Percentiles rank a stretch among this genome's conserved stretches.
phyloP scores from a whole-genome alignment of 1,140 invertebrate genomes.

The Lucilia sericata region DNA sequence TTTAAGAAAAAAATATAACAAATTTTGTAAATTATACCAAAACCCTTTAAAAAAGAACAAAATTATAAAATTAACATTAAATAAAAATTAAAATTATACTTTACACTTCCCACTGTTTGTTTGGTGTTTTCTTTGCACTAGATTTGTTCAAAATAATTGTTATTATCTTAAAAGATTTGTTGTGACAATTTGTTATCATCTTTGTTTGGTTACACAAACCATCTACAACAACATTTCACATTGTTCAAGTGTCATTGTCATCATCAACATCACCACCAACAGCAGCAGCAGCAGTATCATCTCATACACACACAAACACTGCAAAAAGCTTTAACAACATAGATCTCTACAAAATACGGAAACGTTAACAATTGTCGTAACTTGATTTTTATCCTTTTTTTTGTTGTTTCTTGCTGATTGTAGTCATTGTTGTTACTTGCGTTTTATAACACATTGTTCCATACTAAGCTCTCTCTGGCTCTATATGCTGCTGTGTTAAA shows the following conservation, averaged over 20 bases:
- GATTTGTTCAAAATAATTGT: neutral
- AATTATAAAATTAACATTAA: no score
- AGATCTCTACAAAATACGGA: slow-evolving; percentile 9
- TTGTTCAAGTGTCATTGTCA: neutral
- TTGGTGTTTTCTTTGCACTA: no score
- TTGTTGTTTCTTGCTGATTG: neutral
- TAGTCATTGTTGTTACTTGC: neutral
- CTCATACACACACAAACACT: neutral
- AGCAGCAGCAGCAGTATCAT: neutral
- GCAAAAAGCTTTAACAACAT: neutral
- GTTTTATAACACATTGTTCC: neutral
- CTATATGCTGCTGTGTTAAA: slow-evolving; percentile 24
- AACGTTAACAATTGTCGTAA: slow-evolving; percentile 10
- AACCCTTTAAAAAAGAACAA: no score
- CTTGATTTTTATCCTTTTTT: neutral
- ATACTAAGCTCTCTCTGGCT: neutral
- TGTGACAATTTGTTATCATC: neutral
- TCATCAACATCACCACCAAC: neutral
- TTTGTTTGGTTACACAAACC: neutral
- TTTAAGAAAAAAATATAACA: neutral
- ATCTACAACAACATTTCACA: neutral
- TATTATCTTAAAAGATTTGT: neutral
- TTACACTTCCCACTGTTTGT: no score
- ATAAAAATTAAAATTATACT: no score
- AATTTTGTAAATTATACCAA: neutral